A percentile compares a stretch with the other conserved stretches of the same genome.
Conservation (phyloP, 2,113 vertebrate species). For the Cynopterus brachyotis region DNA sequence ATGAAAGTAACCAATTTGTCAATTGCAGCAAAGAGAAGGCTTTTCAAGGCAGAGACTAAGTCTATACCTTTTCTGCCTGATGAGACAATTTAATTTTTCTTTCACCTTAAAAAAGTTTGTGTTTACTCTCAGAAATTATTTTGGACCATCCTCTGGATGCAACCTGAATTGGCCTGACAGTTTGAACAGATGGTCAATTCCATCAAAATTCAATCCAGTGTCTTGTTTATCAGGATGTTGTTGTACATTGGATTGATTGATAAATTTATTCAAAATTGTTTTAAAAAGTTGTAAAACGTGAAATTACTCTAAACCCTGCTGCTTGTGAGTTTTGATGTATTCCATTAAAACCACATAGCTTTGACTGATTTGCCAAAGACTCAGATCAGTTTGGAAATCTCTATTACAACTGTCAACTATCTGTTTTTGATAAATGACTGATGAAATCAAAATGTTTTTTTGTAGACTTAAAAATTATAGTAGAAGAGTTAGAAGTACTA, state of each 20-base stretch:
- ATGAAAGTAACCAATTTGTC: constrained; percentile 74
- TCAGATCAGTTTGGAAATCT: background rate
- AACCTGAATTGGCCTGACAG: background rate
- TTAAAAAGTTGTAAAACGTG: background rate
- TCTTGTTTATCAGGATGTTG: constrained; percentile 51
- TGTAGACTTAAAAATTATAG: background rate
- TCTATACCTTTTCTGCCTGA: constrained; percentile 31
- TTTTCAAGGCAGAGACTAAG: constrained; percentile 64
- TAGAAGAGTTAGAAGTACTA: background rate
- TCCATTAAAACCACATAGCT: background rate
- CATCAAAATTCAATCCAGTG: constrained; percentile 54
- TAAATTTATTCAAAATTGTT: constrained; percentile 37
- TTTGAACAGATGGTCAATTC: constrained; percentile 60
- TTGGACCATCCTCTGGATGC: background rate
- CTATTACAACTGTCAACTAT: background rate
- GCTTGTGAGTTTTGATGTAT: constrained; percentile 5
- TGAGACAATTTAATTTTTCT: constrained; percentile 61
- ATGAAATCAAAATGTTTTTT: background rate
- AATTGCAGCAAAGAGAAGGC: constrained; percentile 51
- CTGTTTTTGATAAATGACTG: constrained; percentile 14
- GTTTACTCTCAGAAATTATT: constrained; percentile 53
- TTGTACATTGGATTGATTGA: constrained; percentile 11
- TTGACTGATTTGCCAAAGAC: constrained; percentile 12
- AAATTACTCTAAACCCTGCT: background rate
- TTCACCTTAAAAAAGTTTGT: constrained; percentile 53